phyloP scores from a whole-genome alignment of 2,113 vertebrate genomes.

The Chitala chitala region DNA sequence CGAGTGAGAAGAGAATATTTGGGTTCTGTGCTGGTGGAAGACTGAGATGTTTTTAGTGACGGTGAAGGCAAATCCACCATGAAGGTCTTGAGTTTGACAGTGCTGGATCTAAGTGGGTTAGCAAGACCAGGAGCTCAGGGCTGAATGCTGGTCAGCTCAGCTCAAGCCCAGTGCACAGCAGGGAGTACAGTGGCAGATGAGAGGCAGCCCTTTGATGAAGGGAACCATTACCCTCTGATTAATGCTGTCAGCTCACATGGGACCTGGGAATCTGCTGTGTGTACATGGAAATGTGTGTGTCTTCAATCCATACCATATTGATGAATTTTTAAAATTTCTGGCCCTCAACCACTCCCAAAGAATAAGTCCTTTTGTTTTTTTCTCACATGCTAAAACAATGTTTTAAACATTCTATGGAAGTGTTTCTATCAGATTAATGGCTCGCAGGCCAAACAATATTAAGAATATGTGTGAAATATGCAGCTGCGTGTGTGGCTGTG shows the following conservation, averaged over 20 bases:
- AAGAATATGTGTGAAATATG: too few species aligned
- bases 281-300: neutral
- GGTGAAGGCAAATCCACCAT: constrained; percentile 9
- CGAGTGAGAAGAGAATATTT: neutral
- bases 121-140: neutral
- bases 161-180: neutral
- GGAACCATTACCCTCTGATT: constrained; percentile 16
- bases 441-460: too few species aligned
- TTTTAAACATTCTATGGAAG: constrained; percentile 6
- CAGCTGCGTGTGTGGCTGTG: too few species aligned
- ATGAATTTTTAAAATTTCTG: constrained; percentile 1
- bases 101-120: constrained; percentile 26
- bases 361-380: too few species aligned
- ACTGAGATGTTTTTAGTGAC: constrained; percentile 20
- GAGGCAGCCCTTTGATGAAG: neutral
- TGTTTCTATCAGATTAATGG: too few species aligned
- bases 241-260: constrained; percentile 24
- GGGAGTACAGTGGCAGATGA: neutral
- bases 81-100: constrained; percentile 18
- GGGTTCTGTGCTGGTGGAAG: neutral
- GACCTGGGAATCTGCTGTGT: neutral
- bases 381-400: constrained; percentile 6
- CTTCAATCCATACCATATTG: neutral
- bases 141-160: neutral
- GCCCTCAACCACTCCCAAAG: neutral